Evolutionary conservation across 2,888 invertebrate genomes (phyloP).

Genomic region (Dioctria rufipes): DNA sequence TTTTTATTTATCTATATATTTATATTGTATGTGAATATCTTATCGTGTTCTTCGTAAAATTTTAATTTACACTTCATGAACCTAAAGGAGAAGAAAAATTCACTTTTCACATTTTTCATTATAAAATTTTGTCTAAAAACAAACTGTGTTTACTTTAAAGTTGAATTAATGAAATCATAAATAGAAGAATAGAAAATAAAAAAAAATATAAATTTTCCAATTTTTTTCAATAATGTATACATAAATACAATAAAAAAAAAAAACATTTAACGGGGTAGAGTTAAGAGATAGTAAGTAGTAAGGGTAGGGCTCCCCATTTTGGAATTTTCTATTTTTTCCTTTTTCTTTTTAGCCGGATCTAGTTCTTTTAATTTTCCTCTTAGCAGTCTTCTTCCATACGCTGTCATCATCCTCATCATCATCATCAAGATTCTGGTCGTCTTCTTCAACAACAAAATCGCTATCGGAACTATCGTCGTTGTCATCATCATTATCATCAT

Average conservation of each 20-base stretch:
- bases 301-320: background rate
- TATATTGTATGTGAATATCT: background rate
- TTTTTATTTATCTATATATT: background rate
- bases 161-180: background rate
- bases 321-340: background rate
- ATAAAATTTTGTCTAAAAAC: background rate
- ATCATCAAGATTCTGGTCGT: slow-evolving; percentile 57
- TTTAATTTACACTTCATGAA: background rate
- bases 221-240: background rate
- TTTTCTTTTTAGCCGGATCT: slow-evolving; percentile 18
- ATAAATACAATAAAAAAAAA: background rate
- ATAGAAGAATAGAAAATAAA: background rate
- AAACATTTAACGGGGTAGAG: background rate
- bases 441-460: slow-evolving; percentile 48
- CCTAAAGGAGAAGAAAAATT: background rate
- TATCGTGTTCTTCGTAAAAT: background rate
- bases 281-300: no score
- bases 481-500: background rate
- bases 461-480: slow-evolving; percentile 36
- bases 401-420: slow-evolving; percentile 35
- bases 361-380: slow-evolving; percentile 24
- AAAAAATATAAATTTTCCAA: background rate
- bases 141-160: background rate
- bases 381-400: slow-evolving; percentile 12
- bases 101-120: background rate